Conservation (phyloP, 2,888 invertebrate genomes). For the Drosophila antonietae region DNA sequence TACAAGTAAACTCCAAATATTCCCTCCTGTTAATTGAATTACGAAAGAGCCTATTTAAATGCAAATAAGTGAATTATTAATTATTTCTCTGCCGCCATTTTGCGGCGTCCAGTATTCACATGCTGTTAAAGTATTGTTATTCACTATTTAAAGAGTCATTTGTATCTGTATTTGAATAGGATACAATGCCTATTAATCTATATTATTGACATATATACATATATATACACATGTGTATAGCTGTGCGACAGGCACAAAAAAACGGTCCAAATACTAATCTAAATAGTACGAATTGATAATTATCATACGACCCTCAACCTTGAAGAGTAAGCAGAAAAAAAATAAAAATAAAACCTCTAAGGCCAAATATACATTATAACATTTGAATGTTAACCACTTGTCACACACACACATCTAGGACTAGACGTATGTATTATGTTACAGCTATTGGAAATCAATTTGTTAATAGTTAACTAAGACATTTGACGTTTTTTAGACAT, state of each 20-base stretch:
- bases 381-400: slow-evolving; percentile 31
- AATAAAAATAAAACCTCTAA: neutral
- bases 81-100: slow-evolving; percentile 56
- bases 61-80: slow-evolving; percentile 29
- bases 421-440: slow-evolving; percentile 12
- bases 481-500: neutral
- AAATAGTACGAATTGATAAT: slow-evolving; percentile 49
- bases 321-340: slow-evolving; percentile 2
- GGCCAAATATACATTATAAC: slow-evolving; percentile 18
- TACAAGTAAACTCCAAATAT: slow-evolving; percentile 9
- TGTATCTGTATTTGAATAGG: slow-evolving; percentile 25
- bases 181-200: slow-evolving; percentile 52
- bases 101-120: slow-evolving; percentile 52
- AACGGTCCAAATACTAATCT: slow-evolving; percentile 75
- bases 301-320: slow-evolving; percentile 10
- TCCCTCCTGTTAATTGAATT: slow-evolving; percentile 51
- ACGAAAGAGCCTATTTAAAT: slow-evolving; percentile 18
- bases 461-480: slow-evolving; percentile 26
- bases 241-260: slow-evolving; percentile 55
- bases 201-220: slow-evolving; percentile 64
- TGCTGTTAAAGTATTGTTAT: slow-evolving; percentile 46
- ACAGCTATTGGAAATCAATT: slow-evolving; percentile 24
- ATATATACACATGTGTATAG: slow-evolving; percentile 56
- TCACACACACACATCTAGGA: slow-evolving; percentile 4
- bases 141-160: slow-evolving; percentile 61